These are phyloP conservation scores for Pterocles gutturalis DNA, from an alignment of 2,113 vertebrate species.

Conservation along the genomic window DNA sequence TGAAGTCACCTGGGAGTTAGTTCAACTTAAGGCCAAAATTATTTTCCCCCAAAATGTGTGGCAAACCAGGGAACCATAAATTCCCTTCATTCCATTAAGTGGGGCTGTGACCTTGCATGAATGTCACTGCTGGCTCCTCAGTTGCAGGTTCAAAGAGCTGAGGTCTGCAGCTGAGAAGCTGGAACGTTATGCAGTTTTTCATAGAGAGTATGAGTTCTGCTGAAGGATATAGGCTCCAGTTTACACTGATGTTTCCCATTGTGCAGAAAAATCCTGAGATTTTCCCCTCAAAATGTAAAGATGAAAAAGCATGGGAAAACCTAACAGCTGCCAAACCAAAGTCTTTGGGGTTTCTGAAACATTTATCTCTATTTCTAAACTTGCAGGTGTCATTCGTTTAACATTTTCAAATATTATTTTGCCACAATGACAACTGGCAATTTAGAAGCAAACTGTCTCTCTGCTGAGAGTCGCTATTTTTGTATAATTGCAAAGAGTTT, in stretches of 20 bases:
- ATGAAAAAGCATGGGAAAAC: not conserved
- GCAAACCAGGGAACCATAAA: not conserved
- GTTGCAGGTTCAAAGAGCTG: not conserved
- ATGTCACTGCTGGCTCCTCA: not conserved
- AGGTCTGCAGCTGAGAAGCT: not conserved
- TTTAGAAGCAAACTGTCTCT: not conserved
- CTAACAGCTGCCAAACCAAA: fast-evolving
- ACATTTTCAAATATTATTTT: not conserved
- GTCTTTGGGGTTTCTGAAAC: not conserved
- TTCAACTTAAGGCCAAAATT: not conserved
- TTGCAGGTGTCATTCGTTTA: not conserved
- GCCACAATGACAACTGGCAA: not conserved
- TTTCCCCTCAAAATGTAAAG: not conserved
- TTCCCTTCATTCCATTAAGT: not conserved
- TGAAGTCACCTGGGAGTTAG: not conserved
- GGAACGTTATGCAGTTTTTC: not conserved
- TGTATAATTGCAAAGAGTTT: not conserved
- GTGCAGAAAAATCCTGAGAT: not conserved
- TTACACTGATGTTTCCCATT: not conserved
- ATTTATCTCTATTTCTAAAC: not conserved
- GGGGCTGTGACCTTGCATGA: not conserved
- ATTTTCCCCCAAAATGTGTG: not conserved
- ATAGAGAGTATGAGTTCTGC: not conserved
- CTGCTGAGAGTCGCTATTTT: not conserved
- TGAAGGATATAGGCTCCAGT: not conserved